Evolutionary conservation across 1,140 invertebrate genomes (phyloP).

Genomic region (Formica exsecta): DNA sequence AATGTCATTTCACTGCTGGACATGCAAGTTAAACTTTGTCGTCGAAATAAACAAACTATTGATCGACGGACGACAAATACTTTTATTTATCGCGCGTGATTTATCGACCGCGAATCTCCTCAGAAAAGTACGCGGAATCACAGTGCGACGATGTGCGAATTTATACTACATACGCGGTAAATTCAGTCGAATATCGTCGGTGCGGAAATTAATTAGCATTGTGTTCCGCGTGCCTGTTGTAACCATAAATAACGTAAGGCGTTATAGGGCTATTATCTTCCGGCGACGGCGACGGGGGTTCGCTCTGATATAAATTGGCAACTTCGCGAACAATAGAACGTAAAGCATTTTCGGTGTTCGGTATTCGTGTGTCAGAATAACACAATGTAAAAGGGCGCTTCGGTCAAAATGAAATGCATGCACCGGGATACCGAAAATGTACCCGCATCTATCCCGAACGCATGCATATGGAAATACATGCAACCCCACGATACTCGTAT

Average conservation of each 20-base stretch:
- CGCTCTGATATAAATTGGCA: conserved; percentile 54
- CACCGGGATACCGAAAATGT: conserved; percentile 38
- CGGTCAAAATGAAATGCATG: conserved; percentile 26
- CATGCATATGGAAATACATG: conserved; percentile 55
- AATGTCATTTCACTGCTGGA: background rate
- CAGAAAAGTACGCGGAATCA: conserved; percentile 1
- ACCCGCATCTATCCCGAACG: conserved; percentile 9
- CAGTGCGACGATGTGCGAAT: background rate
- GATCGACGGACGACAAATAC: conserved; percentile 35
- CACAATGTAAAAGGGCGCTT: conserved; percentile 56
- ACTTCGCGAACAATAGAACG: conserved; percentile 44
- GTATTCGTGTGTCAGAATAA: conserved; percentile 37
- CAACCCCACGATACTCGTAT: background rate
- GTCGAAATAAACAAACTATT: conserved; percentile 28
- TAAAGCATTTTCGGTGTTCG: conserved; percentile 57
- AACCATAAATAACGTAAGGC: conserved; percentile 56
- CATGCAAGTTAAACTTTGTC: conserved; percentile 22
- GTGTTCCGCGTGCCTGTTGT: background rate
- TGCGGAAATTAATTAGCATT: conserved; percentile 48
- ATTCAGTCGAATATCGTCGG: conserved; percentile 12
- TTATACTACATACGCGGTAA: background rate
- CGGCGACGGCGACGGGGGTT: background rate
- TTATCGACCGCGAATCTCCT: conserved; percentile 18
- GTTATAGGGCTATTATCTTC: conserved; percentile 23
- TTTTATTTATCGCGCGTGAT: background rate